Base-by-base conservation (phyloP, 2,113 vertebrate genomes). In the Albula goreensis region DNA sequence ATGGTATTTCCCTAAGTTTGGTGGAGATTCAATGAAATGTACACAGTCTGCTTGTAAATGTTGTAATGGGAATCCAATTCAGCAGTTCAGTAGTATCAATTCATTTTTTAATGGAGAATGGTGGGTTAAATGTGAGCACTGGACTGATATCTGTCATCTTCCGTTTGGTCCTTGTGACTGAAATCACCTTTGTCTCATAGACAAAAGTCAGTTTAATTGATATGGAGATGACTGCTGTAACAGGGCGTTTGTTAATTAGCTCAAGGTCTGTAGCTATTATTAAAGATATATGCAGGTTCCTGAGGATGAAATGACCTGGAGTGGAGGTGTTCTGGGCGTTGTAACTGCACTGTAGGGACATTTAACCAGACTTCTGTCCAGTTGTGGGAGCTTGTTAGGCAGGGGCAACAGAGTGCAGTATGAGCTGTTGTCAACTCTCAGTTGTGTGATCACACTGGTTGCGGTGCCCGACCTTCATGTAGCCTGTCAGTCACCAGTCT, bases 341-440 rank as follows among this genome's bases (percentile, higher is more conserved):
- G 51, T 82, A 56, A 87, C 1, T 57, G 51, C 41, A 78, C 50
- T 87, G 88, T 82, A 89, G 60, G 25, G 48, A 80, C 89, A 85
- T 31, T 82, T 87, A 87, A 84, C 22, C 85, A 70, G 80, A 50
- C 80, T 53, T 31, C 77, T 2, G 63, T 85, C 52, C 83, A 70
- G 63, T 84, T 66, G 74, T 48, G 80, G 8, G 79, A 41, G 60
- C 22, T 85, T 87, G 60, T 85, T 63, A 74, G 74, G 85, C 74
- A 83, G 87, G 48, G 82, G 51, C n/a, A 15, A 50, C 78, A 85
- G 81, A 80, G 77, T 85, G 88, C n/a, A 87, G 82, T 88, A 86
- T 87, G 70, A 74, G 87, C 53, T n/a, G 31, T 51, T 80, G 86
- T 70, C 53, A 60, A 19, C 25, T n/a, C 49, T 57, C 83, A 3